These are phyloP conservation scores for Syngnathus floridae DNA, from an alignment of 2,113 vertebrate species.

Conservation along the genomic window DNA sequence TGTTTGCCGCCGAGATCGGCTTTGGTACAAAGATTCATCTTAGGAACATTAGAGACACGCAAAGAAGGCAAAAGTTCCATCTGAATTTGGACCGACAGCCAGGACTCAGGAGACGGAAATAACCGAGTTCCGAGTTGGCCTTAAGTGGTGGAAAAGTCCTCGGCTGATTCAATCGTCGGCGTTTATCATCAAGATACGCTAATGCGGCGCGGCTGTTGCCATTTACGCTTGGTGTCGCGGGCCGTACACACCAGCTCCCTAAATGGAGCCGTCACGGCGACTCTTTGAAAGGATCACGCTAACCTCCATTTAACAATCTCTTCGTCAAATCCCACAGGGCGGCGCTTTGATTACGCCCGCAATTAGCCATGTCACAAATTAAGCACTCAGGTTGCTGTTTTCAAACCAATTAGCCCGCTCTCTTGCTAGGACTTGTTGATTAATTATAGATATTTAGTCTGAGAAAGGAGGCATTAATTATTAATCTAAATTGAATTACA, in stretches of 20 bases:
- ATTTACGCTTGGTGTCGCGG: slow-evolving; percentile 56
- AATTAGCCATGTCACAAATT: slow-evolving; percentile 98
- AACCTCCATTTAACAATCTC: slow-evolving; percentile 81
- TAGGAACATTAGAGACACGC: too few relatives aligned
- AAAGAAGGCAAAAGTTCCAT: too few relatives aligned
- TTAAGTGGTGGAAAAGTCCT: slow-evolving; percentile 42
- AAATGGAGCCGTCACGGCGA: slow-evolving; percentile 70
- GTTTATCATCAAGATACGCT: slow-evolving; percentile 50
- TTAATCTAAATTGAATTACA: slow-evolving; percentile 97
- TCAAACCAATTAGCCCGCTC: slow-evolving; percentile 96
- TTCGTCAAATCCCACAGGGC: slow-evolving; percentile 83
- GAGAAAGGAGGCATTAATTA: slow-evolving; percentile 95
- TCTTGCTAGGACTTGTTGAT: slow-evolving; percentile 95
- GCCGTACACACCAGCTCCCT: slow-evolving; percentile 57
- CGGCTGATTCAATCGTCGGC: slow-evolving; percentile 41
- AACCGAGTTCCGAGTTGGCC: slow-evolving; percentile 23
- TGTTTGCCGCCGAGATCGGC: background rate
- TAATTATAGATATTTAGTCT: slow-evolving; percentile 99
- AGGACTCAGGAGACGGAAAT: background rate
- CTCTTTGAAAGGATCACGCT: slow-evolving; percentile 61
- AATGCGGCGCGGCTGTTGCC: slow-evolving; percentile 53
- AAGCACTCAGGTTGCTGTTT: slow-evolving; percentile 96
- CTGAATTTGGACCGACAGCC: background rate
- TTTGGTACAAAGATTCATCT: too few relatives aligned
- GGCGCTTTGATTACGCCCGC: slow-evolving; percentile 91